Evolutionary conservation across 2,113 vertebrate species (phyloP).

Genomic region (Lonchura striata): DNA sequence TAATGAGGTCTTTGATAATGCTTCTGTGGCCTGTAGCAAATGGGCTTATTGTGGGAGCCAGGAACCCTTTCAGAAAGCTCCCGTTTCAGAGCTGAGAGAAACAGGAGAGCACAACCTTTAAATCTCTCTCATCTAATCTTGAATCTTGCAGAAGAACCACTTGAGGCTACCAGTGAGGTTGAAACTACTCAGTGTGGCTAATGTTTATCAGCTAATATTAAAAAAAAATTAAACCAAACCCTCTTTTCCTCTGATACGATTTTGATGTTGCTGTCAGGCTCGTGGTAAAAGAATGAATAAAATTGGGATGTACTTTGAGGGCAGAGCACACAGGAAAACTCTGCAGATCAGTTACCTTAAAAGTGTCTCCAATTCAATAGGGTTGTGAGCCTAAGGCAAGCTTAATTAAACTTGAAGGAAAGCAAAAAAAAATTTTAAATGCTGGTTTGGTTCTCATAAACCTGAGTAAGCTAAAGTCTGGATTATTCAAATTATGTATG

Average conservation of each 20-base stretch:
- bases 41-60: not conserved
- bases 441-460: constrained; percentile 59
- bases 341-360: not conserved
- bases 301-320: not conserved
- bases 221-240: not conserved
- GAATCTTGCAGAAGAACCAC: not conserved
- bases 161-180: not conserved
- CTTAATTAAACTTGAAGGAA: constrained; percentile 63
- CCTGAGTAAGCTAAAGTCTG: constrained; percentile 56
- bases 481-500: constrained; percentile 57
- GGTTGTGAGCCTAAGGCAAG: constrained; percentile 45
- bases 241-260: not conserved
- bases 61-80: not conserved
- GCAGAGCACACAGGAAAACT: not conserved
- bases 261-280: not conserved
- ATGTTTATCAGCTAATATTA: not conserved
- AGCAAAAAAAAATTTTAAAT: constrained; percentile 60
- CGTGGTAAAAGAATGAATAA: not conserved
- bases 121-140: not conserved
- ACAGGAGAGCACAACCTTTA: not conserved
- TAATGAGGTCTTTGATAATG: not conserved
- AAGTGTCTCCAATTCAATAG: constrained; percentile 40
- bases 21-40: constrained; percentile 19
- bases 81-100: not conserved
- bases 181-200: not conserved